phyloP scores from a whole-genome alignment of 2,888 invertebrate species.

The Nomada fucata region DNA sequence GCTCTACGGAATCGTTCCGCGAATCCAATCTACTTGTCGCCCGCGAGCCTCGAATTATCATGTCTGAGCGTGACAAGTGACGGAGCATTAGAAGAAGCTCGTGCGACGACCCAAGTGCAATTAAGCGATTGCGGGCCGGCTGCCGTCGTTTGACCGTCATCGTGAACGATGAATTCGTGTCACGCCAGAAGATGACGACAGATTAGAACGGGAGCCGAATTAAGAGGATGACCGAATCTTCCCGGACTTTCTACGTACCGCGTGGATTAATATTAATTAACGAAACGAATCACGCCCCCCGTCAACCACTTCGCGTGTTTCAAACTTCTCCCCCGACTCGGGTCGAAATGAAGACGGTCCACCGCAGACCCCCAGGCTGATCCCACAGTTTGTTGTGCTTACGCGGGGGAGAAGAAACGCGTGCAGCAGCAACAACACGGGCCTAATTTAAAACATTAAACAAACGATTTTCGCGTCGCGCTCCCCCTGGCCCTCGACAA shows the following conservation, averaged over 20 bases:
- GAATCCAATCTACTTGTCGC: slow-evolving; percentile 10
- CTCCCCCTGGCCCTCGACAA: neutral
- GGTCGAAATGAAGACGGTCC: neutral
- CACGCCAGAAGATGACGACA: slow-evolving; percentile 76
- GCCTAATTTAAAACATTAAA: slow-evolving; percentile 54
- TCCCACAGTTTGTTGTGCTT: neutral
- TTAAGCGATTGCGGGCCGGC: slow-evolving; percentile 69
- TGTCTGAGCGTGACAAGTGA: slow-evolving; percentile 7
- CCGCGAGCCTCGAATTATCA: slow-evolving; percentile 1
- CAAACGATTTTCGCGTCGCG: slow-evolving; percentile 32
- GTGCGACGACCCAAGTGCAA: slow-evolving; percentile 68
- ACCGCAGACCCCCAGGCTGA: neutral
- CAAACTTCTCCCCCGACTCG: neutral
- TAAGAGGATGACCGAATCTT: slow-evolving; percentile 74
- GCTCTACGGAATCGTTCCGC: slow-evolving; percentile 5
- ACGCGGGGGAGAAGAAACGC: neutral
- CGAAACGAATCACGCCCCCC: slow-evolving; percentile 49
- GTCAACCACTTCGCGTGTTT: neutral
- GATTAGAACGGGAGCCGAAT: slow-evolving; percentile 76
- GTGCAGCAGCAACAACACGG: neutral
- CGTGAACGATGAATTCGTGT: slow-evolving; percentile 78
- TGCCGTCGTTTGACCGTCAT: slow-evolving; percentile 66
- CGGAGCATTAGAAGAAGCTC: slow-evolving; percentile 20
- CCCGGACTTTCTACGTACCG: slow-evolving; percentile 28
- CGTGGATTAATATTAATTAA: slow-evolving; percentile 62